Conservation (phyloP, 1,140 invertebrate species). For the Mactra quadrangularis region DNA sequence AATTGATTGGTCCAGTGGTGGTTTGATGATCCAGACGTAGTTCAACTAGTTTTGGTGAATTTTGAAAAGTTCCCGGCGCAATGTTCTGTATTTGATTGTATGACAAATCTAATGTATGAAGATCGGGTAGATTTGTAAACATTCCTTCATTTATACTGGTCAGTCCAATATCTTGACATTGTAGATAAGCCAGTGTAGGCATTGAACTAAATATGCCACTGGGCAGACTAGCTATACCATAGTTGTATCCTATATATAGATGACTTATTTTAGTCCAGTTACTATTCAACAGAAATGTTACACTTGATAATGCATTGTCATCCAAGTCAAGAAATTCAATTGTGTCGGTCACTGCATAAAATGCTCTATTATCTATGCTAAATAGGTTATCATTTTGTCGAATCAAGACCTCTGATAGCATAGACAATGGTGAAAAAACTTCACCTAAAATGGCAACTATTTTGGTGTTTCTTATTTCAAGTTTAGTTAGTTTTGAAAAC, state of each 20-base stretch:
- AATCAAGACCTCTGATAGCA: constrained; percentile 7
- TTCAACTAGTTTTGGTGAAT: constrained; percentile 57
- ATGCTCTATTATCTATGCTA: constrained; percentile 90
- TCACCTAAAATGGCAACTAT: neutral
- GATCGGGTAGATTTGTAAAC: constrained; percentile 83
- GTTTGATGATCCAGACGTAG: constrained; percentile 63
- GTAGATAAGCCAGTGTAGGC: constrained; percentile 92
- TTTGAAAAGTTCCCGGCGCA: constrained; percentile 61
- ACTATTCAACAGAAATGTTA: constrained; percentile 87
- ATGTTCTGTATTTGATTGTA: constrained; percentile 68
- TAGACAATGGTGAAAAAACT: neutral
- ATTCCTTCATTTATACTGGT: constrained; percentile 90
- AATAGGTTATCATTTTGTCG: constrained; percentile 89
- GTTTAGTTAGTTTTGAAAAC: constrained; percentile 1
- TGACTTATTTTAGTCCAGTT: constrained; percentile 84
- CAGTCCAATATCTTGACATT: constrained; percentile 95
- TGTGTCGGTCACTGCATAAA: constrained; percentile 91
- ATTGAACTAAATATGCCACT: constrained; percentile 91
- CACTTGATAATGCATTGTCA: constrained; percentile 92
- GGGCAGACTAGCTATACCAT: constrained; percentile 90
- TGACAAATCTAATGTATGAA: constrained; percentile 67
- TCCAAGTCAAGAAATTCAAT: constrained; percentile 95
- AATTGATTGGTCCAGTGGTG: neutral
- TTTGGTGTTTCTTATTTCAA: constrained; percentile 16
- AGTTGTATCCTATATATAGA: constrained; percentile 95